Evolutionary conservation across 2,113 vertebrate species (phyloP), one percentile per base, ranked within the genome.

Genomic region (Spermophilus dauricus): DNA sequence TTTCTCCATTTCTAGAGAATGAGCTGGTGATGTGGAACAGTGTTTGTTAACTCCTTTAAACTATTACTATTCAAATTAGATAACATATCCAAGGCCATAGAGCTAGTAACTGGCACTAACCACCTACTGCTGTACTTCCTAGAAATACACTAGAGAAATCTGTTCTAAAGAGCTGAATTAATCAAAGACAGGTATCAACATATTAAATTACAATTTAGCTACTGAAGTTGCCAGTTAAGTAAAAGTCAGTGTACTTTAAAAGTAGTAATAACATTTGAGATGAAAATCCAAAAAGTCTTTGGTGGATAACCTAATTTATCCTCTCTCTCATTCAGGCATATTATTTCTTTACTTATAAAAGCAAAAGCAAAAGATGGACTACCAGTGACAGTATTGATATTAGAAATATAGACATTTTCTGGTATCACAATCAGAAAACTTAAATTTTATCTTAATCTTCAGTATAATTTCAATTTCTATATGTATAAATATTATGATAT

Each of bases 391-490:
- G 73, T 67, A 48, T 0, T 58, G 78, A 51, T 84, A 80, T 39
- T 87, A 91, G n/a, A 94, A 88, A 5, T 63, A n/a, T 37, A 37
- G 37, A n/a, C 13, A 26, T 86, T 45, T 86, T 83, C 18, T 78
- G n/a, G 20, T 32, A 18, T 42, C 53, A 83, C 58, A 80, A 67
- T 22, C 39, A 48, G 53, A 94, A 95, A 83, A 91, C 11, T 65
- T 32, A 75, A 45, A 37, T 18, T 45, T 45, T 45, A 86, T 90
- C 88, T 97, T 93, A 89, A 86, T 77, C 45, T 94, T 13, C 9
- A 92, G 32, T 65, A 91, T 75, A 81, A 78, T 92, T 87, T 94
- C 30, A 95, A 63, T 67, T 92, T 97, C 45, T 83, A 7, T 89
- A 83, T 82, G 70, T 89, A 86, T 82, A 70, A 86, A 39, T 80